Conservation (phyloP, 1,140 invertebrate species). For the Drosophila novamexicana region DNA sequence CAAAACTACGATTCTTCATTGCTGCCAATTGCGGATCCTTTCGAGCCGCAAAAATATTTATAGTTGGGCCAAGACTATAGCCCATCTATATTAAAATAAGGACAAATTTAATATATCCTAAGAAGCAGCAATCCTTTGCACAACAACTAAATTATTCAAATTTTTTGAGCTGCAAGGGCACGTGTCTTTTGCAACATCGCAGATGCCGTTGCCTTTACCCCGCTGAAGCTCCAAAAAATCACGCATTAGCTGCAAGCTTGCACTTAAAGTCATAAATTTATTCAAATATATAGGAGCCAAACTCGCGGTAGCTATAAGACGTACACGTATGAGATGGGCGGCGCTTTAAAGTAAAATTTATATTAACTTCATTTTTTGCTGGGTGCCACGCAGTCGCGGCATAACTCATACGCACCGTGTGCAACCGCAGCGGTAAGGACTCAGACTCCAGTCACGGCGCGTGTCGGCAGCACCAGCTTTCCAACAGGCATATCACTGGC, state of each 20-base stretch:
- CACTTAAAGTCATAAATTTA: constrained; percentile 83
- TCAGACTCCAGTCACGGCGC: constrained; percentile 30
- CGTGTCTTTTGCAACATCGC: constrained; percentile 33
- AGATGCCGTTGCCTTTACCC: constrained; percentile 10
- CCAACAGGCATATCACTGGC: constrained; percentile 66
- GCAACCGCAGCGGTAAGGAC: constrained; percentile 53
- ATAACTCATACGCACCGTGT: constrained; percentile 81
- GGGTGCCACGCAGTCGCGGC: constrained; percentile 64
- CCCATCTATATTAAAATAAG: too few relatives aligned
- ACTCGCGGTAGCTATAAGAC: constrained; percentile 10
- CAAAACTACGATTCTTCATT: too few relatives aligned
- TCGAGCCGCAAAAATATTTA: too few relatives aligned
- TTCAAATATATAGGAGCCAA: constrained; percentile 67
- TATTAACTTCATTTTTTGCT: constrained; percentile 77
- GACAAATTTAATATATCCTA: neutral
- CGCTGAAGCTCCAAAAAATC: constrained; percentile 67
- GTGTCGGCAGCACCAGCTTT: constrained; percentile 36
- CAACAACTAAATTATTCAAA: neutral
- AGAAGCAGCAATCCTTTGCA: neutral
- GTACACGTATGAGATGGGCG: constrained; percentile 33
- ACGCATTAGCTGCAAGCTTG: constrained; percentile 79
- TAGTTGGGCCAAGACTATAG: too few relatives aligned
- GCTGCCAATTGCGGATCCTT: too few relatives aligned
- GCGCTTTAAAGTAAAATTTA: constrained; percentile 74
- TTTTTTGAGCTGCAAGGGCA: constrained; percentile 20